Percentiles rank a stretch among this genome's conserved stretches.
These are phyloP conservation scores for Tragelaphus buxtoni DNA, from an alignment of 2,113 vertebrate species.

Conservation along the genomic window DNA sequence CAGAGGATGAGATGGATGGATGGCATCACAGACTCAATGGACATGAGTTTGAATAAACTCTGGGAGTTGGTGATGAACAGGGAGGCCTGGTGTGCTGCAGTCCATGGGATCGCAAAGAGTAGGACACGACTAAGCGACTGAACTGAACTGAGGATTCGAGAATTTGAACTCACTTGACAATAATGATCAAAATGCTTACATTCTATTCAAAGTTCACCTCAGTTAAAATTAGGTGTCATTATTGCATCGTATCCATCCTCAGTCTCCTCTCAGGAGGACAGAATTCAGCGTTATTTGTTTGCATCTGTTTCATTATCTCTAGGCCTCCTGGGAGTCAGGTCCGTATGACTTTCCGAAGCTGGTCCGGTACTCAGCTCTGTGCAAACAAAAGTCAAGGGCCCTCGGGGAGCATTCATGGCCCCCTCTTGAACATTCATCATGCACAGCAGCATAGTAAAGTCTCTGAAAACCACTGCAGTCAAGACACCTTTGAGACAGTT, in stretches of 20 bases:
- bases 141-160: not conserved
- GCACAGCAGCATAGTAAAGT: rapidly evolving
- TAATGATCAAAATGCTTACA: not conserved
- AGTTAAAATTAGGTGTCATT: not conserved
- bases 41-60: not conserved
- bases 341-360: not conserved
- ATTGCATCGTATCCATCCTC: not conserved
- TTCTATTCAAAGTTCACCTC: not conserved
- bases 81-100: not conserved
- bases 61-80: not conserved
- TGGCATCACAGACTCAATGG: not conserved
- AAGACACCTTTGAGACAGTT: not conserved
- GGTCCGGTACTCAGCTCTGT: not conserved
- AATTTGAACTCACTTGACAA: not conserved
- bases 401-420: rapidly evolving
- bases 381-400: not conserved
- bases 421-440: too few relatives aligned
- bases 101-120: not conserved
- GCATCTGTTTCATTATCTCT: not conserved
- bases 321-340: not conserved
- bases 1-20: not conserved
- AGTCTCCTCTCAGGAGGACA: not conserved
- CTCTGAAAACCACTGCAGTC: not conserved
- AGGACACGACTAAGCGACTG: not conserved
- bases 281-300: not conserved